Evolutionary conservation across 2,888 invertebrate genomes (phyloP), one percentile per base, ranked within the genome.

Genomic region (Heteropelma amictum): DNA sequence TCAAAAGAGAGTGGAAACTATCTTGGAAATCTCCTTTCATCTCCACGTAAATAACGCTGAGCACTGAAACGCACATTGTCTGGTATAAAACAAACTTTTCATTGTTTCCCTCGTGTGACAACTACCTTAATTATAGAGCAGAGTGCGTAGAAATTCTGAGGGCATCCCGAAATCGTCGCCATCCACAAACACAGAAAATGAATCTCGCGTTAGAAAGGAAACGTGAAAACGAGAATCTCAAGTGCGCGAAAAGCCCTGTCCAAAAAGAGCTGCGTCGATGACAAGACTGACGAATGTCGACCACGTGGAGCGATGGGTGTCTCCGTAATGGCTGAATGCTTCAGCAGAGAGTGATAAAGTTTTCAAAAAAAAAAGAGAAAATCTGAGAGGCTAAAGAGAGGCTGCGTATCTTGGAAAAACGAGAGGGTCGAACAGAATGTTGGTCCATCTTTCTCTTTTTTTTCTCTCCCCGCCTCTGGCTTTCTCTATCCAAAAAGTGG

Each of bases 211-310:
- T n/a, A 53, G 49, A 35, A 33, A 35, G 40, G 61, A 56, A 45
- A 26, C 51, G 49, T 28, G 21, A 49, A 40, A 69, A 17, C 45
- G 35, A 53, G 28, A 75, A 33, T 49, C 54, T 70, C 65, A 54
- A 70, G 70, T 75, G 70, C n/a, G n/a, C 75, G 23, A 71, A 75
- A 70, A 54, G 60, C 33, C 47, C 56, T 33, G 60, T 70, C 10
- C 17, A 49, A 23, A n/a, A n/a, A 61, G 54, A 49, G 54, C 56
- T 53, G 65, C 35, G 71, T 75, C 71, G 75, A 71, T 26, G 70
- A 71, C 70, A 71, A 49, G 49, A 67, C 54, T 71, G 54, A 75
- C 54, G 56, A 61, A 75, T 75, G 61, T 61, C 67, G 49, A 47
- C 53, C 70, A 70, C 26, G 67, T 75, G 72, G 67, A 75, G 61